phyloP scores from a whole-genome alignment of 2,797 vertebrate species.

The Chaunax sp. region DNA sequence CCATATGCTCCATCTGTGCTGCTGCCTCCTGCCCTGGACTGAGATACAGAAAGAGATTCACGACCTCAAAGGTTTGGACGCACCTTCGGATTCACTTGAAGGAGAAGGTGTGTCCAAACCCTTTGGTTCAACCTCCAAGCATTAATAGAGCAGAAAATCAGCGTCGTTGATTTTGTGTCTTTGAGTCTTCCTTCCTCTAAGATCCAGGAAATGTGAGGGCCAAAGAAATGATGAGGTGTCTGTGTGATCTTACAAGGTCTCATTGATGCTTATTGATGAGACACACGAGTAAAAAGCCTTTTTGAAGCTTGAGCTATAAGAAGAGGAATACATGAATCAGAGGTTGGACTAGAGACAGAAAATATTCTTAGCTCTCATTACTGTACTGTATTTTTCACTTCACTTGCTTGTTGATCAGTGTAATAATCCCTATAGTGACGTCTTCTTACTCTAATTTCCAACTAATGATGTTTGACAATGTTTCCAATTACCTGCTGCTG shows the following conservation, averaged over 20 bases:
- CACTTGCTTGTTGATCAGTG: background rate
- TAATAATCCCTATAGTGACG: background rate
- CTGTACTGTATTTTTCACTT: too few relatives aligned
- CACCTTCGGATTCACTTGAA: too few relatives aligned
- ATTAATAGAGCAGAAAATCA: too few relatives aligned
- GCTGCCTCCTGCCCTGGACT: conserved; percentile 26
- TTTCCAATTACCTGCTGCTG: conserved; percentile 17
- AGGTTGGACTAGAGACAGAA: too few relatives aligned
- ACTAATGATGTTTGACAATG: background rate
- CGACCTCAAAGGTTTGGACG: too few relatives aligned
- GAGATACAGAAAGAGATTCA: background rate
- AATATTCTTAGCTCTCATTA: too few relatives aligned
- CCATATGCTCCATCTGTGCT: conserved; percentile 73
- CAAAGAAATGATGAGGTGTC: conserved; percentile 2
- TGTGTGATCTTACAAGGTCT: background rate
- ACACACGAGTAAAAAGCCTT: too few relatives aligned
- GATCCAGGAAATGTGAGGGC: background rate
- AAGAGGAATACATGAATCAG: background rate
- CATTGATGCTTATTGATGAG: too few relatives aligned
- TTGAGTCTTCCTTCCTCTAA: too few relatives aligned
- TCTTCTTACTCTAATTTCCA: conserved; percentile 3
- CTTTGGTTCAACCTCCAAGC: too few relatives aligned
- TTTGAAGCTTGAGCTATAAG: background rate
- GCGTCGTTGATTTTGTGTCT: too few relatives aligned
- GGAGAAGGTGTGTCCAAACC: too few relatives aligned